Evolutionary conservation across 2,888 invertebrate genomes (phyloP).

Genomic region (Nymphalis polychloros): DNA sequence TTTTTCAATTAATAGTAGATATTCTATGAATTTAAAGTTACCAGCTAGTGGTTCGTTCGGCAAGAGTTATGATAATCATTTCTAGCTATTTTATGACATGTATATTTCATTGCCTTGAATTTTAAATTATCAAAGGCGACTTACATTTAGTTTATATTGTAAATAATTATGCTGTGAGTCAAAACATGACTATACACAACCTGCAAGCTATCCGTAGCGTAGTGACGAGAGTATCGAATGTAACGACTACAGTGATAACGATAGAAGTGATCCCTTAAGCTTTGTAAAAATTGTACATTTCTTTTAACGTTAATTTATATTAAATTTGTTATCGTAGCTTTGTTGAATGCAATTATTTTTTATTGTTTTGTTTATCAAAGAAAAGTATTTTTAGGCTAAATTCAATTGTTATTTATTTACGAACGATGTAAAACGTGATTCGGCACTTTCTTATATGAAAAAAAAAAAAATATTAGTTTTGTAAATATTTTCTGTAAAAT

Average conservation of each 20-base stretch:
- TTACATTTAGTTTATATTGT: slow-evolving; percentile 46
- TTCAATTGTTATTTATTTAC: slow-evolving; percentile 81
- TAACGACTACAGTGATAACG: slow-evolving; percentile 69
- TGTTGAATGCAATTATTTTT: slow-evolving; percentile 82
- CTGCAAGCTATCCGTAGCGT: slow-evolving; percentile 18
- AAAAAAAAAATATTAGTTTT: slow-evolving; percentile 52
- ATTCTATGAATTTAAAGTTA: slow-evolving; percentile 62
- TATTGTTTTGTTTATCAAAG: slow-evolving; percentile 81
- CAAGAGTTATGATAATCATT: slow-evolving; percentile 39
- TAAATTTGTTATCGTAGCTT: slow-evolving; percentile 81
- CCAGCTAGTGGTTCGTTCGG: slow-evolving; percentile 61
- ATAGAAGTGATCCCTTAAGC: slow-evolving; percentile 74
- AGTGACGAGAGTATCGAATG: slow-evolving; percentile 51
- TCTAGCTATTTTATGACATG: slow-evolving; percentile 23
- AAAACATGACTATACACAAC: slow-evolving; percentile 31
- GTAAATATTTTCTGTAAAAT: slow-evolving; percentile 72
- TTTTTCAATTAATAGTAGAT: slow-evolving; percentile 39
- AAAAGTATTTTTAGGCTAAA: slow-evolving; percentile 80
- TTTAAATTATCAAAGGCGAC: slow-evolving; percentile 36
- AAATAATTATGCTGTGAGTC: slow-evolving; percentile 53
- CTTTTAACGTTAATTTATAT: slow-evolving; percentile 80
- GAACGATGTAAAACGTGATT: slow-evolving; percentile 77
- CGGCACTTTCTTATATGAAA: slow-evolving; percentile 56
- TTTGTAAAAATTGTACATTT: slow-evolving; percentile 81
- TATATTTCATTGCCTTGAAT: slow-evolving; percentile 35